These are phyloP conservation scores for Oconnorella tubifera DNA, from an alignment of 2,888 invertebrate genomes.

Conservation along the genomic window DNA sequence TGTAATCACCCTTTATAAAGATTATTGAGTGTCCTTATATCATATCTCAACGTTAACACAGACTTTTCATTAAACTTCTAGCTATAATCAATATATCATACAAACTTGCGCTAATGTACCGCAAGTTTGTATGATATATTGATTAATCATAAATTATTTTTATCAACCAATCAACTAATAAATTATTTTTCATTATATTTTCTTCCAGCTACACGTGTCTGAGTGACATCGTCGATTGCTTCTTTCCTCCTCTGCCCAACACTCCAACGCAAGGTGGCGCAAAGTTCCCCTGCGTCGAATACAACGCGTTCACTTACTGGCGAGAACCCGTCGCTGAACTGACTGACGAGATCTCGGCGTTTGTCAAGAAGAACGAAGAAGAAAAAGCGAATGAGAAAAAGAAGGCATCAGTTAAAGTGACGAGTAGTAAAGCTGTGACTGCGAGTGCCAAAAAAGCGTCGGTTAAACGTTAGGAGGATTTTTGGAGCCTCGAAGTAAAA, in stretches of 20 bases:
- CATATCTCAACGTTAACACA: too few species aligned
- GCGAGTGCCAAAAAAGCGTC: not conserved
- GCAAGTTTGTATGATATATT: too few species aligned
- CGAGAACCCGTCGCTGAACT: constrained; percentile 74
- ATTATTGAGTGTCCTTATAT: too few species aligned
- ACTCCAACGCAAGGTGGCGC: constrained; percentile 13
- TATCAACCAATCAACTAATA: too few species aligned
- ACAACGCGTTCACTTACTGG: constrained; percentile 88
- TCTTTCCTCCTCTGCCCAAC: constrained; percentile 69
- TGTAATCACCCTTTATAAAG: too few species aligned
- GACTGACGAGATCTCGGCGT: constrained; percentile 23
- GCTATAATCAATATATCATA: too few species aligned
- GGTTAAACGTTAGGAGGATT: not conserved
- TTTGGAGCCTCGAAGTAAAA: too few species aligned
- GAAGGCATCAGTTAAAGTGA: not conserved
- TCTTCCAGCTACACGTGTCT: constrained; percentile 83
- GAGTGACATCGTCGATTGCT: constrained; percentile 89
- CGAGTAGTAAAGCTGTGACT: not conserved
- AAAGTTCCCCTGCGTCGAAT: constrained; percentile 61
- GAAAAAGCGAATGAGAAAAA: constrained; percentile 4
- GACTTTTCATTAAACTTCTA: too few species aligned
- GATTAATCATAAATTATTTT: too few species aligned
- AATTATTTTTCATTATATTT: too few species aligned
- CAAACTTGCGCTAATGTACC: too few species aligned
- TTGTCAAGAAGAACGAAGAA: not conserved